Base-by-base conservation (phyloP, 2,888 invertebrate genomes). In the Hyposoter dolosus region DNA sequence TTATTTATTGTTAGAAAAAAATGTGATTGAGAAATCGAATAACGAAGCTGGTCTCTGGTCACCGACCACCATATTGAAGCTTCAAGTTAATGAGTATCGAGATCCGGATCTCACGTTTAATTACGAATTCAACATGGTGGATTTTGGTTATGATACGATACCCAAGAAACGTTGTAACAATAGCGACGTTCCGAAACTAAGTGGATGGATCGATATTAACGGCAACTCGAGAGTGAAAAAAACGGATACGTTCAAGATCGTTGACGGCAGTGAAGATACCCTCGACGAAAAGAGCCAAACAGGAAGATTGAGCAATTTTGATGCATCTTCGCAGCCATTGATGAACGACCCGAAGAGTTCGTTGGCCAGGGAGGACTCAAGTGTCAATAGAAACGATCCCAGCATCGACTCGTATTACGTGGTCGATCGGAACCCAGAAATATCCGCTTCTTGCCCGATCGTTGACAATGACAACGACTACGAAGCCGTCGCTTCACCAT, bases 211-310 rank as follows among this genome's bases (percentile, higher is more conserved):
- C 65, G 89, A 88, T 9, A 83, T 89, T 23, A 90, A 83, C 32
- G 83, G 85, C 0, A 89, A 90, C 17, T 91, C 93, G 10, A 92
- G 90, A 60, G 92, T 93, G 35, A 93, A 93, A 89, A 93, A 93
- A 75, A 93, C 91, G 78, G 91, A 92, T 65, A 93, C 92, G 7
- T 93, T 93, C 77, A 93, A 92, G 83, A 89, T 93, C 50, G 90
- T 93, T 15, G 91, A 93, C 50, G 93, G 92, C 7, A 91, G 91
- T 74, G 92, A 93, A 60, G 90, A 90, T 63, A 90, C 91, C 47
- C 78, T 82, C 10, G 84, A 86, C 10, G 84, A 79, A 5, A 83
- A 88, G n/a, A 40, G 78, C 60, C 66, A 65, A 28, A 56, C 66
- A 19, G 17, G 28, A 17, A 43, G 19, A n/a, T 56, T 35, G 5